These are phyloP conservation scores for Grallaria varia DNA, from an alignment of 2,113 vertebrate species.

Conservation along the genomic window DNA sequence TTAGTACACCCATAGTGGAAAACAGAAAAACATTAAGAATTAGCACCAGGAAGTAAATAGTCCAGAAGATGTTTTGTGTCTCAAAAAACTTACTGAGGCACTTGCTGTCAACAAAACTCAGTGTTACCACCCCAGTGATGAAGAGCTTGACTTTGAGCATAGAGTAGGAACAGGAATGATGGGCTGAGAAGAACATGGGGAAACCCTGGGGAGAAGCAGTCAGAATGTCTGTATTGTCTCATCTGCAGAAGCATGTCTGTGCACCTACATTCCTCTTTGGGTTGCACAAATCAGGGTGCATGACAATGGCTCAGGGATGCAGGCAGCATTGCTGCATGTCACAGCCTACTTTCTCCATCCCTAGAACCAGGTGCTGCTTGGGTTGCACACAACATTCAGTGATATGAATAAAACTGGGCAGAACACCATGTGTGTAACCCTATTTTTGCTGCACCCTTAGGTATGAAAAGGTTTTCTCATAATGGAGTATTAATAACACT, in stretches of 20 bases:
- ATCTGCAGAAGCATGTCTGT: background rate
- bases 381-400: too few relatives aligned
- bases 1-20: background rate
- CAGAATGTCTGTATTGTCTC: background rate
- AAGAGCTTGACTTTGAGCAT: background rate
- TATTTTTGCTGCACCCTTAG: background rate
- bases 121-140: background rate
- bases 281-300: background rate
- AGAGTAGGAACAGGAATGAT: background rate
- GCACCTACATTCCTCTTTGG: background rate
- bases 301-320: accelerated
- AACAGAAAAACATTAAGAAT: background rate
- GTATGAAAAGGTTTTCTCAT: background rate
- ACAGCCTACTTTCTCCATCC: accelerated
- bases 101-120: background rate
- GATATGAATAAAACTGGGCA: background rate
- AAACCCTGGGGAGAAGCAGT: background rate
- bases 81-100: background rate
- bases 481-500: background rate
- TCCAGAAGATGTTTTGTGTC: background rate
- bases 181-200: accelerated
- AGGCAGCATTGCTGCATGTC: background rate
- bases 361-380: background rate
- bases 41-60: background rate
- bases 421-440: background rate